Evolutionary conservation across 2,113 vertebrate species (phyloP).

Genomic region (Blennius ocellaris): DNA sequence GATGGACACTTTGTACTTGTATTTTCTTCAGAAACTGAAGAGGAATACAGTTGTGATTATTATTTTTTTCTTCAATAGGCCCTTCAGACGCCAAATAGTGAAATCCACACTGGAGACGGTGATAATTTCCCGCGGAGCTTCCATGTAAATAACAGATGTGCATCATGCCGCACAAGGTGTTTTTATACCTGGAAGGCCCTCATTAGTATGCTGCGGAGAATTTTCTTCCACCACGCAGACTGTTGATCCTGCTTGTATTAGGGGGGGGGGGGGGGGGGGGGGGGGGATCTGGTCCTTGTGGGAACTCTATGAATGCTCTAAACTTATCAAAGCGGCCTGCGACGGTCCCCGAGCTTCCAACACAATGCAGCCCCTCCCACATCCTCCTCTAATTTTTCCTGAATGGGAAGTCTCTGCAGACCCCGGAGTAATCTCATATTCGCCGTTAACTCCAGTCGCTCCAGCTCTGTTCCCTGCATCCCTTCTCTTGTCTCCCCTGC

Average conservation of each 20-base stretch:
- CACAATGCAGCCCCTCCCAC: constrained; percentile 38
- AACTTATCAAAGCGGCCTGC: constrained; percentile 58
- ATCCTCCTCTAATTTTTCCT: constrained; percentile 56
- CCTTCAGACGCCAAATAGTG: background rate
- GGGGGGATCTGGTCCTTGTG: constrained; percentile 27
- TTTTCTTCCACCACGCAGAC: constrained; percentile 35
- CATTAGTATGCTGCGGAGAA: constrained; percentile 56
- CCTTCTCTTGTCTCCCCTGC: constrained; percentile 33
- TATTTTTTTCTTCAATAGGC: no score
- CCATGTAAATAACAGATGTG: constrained; percentile 32
- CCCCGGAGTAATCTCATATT: constrained; percentile 60
- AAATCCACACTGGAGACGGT: background rate
- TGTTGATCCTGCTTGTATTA: constrained; percentile 48
- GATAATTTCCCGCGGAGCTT: background rate
- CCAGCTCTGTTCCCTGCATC: constrained; percentile 53
- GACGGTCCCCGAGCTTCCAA: constrained; percentile 29
- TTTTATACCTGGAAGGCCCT: constrained; percentile 20
- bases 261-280: constrained; percentile 2
- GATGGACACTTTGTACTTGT: no score
- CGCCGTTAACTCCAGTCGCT: constrained; percentile 51
- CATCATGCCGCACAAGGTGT: constrained; percentile 21
- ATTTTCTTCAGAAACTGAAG: no score
- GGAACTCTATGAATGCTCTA: constrained; percentile 46
- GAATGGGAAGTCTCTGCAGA: constrained; percentile 63
- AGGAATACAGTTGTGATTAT: no score